Base-by-base conservation (phyloP, 2,888 invertebrate genomes). In the Epiblema foenella region DNA sequence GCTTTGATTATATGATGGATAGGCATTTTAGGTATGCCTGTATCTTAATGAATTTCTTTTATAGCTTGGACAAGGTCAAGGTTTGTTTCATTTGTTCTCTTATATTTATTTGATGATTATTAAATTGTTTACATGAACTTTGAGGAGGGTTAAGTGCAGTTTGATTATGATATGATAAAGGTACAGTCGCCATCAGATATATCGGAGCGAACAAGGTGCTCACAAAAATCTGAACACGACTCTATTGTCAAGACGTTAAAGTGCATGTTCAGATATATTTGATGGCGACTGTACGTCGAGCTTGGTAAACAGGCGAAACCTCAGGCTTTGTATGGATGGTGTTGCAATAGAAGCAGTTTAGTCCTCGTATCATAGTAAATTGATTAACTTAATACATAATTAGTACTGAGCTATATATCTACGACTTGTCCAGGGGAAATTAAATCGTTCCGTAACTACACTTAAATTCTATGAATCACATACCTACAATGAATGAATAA, bases 1-100 rank as follows among this genome's bases (percentile, higher is more conserved):
- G 75, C 83, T 85, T 84, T 86, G 88, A 90, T 91, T 88, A 87
- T 82, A 87, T 88, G 87, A 90, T 87, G 87, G 89, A 91, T 91
- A 89, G 84, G 84, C 87, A 81, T 85, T 88, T 89, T 83, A 79
- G 87, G 84, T 86, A 83, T 84, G 81, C 79, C 73, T 58, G 70
- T 82, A 85, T 83, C 83, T 83, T 87, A 83, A 85, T 83, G 78
- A 79, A 83, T 85, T 87, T 88, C 84, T 83, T 86, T 86, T 86
- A 83, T 82, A 84, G 79, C 77, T 79, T 75, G 77, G 71, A 78
- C 85, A 84, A 88, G 89, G 88, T 72, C 71, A 71, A 71, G 71
- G 71, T 56, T 49, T 29, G 39, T 66, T 64, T 66, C 42, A n/a
- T 46, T 46, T 60, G 54, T 68, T 62, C 60, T 62, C 54, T 37